Evolutionary conservation across 1,140 invertebrate genomes (phyloP).

Genomic region (Microplitis demolitor): DNA sequence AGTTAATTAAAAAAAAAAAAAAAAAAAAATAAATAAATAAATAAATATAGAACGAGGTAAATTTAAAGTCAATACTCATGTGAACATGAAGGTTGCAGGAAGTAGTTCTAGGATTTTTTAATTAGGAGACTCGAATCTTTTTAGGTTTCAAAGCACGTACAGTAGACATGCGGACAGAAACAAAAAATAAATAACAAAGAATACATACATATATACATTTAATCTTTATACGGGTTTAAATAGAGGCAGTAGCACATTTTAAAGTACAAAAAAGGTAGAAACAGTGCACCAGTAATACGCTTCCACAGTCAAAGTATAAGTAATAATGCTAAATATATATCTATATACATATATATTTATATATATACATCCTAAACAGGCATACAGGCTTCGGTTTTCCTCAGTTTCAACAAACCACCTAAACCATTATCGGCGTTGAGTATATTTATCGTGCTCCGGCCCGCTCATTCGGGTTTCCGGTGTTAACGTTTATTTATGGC

Average conservation of each 20-base stretch:
- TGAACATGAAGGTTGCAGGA: too few species aligned
- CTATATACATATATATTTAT: too few species aligned
- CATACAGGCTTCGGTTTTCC: conserved; percentile 11
- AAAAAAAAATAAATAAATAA: too few species aligned
- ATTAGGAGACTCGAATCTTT: not conserved
- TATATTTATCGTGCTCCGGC: conserved; percentile 47
- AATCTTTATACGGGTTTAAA: conserved; percentile 2
- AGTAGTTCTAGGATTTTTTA: too few species aligned
- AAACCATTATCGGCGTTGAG: conserved; percentile 38
- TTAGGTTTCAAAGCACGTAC: not conserved
- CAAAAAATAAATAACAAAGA: not conserved
- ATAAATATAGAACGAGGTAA: too few species aligned
- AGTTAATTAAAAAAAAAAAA: too few species aligned
- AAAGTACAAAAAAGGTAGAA: too few species aligned
- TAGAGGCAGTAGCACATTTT: not conserved
- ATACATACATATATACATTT: not conserved
- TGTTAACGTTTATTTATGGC: conserved; percentile 53
- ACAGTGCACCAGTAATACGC: too few species aligned
- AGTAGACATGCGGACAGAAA: not conserved
- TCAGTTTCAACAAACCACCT: conserved; percentile 20
- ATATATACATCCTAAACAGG: too few species aligned
- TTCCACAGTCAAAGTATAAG: too few species aligned
- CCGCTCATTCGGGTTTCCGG: conserved; percentile 42
- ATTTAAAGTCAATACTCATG: too few species aligned
- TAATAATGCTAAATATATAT: too few species aligned